Conservation (phyloP, 2,797 vertebrate species). For the Buphagus erythrorhynchus region DNA sequence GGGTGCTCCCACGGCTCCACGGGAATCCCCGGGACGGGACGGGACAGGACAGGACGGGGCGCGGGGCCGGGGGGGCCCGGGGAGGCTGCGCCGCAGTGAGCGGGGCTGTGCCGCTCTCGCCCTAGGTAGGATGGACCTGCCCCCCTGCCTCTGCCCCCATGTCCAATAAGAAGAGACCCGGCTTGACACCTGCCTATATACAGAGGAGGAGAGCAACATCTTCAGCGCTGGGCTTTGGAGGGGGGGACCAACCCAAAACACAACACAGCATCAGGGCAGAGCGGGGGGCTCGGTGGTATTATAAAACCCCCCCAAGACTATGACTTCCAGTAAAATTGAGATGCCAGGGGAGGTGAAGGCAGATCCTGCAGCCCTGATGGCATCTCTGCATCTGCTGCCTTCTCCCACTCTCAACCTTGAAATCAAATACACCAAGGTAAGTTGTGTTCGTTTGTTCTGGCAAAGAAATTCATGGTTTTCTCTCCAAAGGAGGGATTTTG, state of each 20-base stretch:
- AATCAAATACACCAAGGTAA: slow-evolving; percentile 96
- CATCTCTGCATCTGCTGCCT: slow-evolving; percentile 95
- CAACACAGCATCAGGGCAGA: slow-evolving; percentile 24
- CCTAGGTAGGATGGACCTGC: slow-evolving; percentile 87
- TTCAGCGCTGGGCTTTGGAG: slow-evolving; percentile 72
- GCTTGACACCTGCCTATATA: slow-evolving; percentile 99
- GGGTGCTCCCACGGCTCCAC: neutral
- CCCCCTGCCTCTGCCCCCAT: slow-evolving; percentile 79
- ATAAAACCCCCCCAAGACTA: slow-evolving; percentile 65
- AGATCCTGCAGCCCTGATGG: slow-evolving; percentile 94
- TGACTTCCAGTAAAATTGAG: slow-evolving; percentile 97
- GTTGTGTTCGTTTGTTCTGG: slow-evolving; percentile 31
- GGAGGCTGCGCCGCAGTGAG: slow-evolving; percentile 28
- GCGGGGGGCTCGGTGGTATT: neutral
- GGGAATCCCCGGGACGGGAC: neutral
- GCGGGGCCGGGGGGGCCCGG: neutral
- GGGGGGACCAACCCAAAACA: slow-evolving; percentile 8
- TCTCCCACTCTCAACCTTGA: slow-evolving; percentile 93
- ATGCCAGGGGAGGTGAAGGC: slow-evolving; percentile 93
- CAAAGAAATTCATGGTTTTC: neutral
- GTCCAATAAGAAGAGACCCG: slow-evolving; percentile 91
- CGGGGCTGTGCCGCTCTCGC: slow-evolving; percentile 66
- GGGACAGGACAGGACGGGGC: neutral
- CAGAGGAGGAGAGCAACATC: slow-evolving; percentile 80
- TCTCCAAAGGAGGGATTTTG: neutral